Evolutionary conservation across 2,888 invertebrate genomes (phyloP).

Genomic region (Omphaloscelis lunosa): DNA sequence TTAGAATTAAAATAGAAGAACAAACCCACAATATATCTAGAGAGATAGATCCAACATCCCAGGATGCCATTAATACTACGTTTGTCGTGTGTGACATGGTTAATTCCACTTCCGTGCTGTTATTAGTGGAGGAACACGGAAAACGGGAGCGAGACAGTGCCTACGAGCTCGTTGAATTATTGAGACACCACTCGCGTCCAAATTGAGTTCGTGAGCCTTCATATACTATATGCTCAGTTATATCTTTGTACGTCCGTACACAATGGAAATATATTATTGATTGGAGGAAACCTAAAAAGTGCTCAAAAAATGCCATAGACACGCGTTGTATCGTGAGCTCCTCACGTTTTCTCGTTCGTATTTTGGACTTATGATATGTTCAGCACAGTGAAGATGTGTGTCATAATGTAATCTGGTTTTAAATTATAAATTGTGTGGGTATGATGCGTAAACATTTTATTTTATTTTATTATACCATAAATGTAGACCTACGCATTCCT

Average conservation of each 20-base stretch:
- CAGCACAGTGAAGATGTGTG: neutral
- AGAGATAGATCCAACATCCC: neutral
- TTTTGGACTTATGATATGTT: neutral
- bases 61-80: slow-evolving; percentile 31
- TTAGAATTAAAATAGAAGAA: neutral
- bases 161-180: slow-evolving; percentile 62
- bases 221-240: slow-evolving; percentile 24
- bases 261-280: slow-evolving; percentile 37
- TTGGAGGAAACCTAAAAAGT: slow-evolving; percentile 1
- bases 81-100: slow-evolving; percentile 28
- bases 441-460: neutral
- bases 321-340: neutral
- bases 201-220: slow-evolving; percentile 55
- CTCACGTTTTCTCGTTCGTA: neutral
- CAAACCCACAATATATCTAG: neutral
- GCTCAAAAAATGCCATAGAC: neutral
- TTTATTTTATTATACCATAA: neutral
- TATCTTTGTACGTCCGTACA: slow-evolving; percentile 9
- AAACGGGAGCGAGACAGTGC: slow-evolving; percentile 38
- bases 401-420: neutral
- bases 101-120: slow-evolving; percentile 52
- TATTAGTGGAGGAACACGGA: slow-evolving; percentile 45
- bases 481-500: neutral
- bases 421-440: neutral
- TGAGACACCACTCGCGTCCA: slow-evolving; percentile 54